Base-by-base conservation (phyloP, 2,888 invertebrate genomes). In the Anagyrus pseudococci region DNA sequence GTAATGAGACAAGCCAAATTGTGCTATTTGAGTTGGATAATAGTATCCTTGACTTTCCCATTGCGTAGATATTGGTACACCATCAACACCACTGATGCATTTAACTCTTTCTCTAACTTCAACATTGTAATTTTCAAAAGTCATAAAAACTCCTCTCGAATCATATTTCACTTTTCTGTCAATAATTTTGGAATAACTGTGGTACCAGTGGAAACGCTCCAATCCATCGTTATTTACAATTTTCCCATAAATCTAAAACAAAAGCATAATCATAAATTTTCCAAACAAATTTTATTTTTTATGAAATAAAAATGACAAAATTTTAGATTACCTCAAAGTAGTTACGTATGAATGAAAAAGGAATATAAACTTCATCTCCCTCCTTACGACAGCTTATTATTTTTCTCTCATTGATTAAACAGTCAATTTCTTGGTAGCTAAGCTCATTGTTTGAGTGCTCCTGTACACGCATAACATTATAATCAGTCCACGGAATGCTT, bases 1-100 rank as follows among this genome's bases (percentile, higher is more conserved):
- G 81, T 96, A 99, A 82, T 99, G 99, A 10, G 97, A 94, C 60
- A 99, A 82, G 0, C 96, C 99, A 80, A 95, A 99, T 81, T 99
- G 99, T 6, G 98, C 97, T 69, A 99, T 97, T 83, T 99, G 98
- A 1, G 97, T 98, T 0, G 98, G 97, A 83, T 99, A 99, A 81
- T 91, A 96, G 81, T 98, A 98, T 0, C 98, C 98, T 67, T 89
- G 88, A 37, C 92, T 90, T 73, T 96, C 94, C 99, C 99, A 99
- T 78, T 97, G 97, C 0, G 92, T 94, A n/a, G 95, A 95, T 57
- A 97, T 90, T 0, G 97, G 97, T 17, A 97, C 96, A 74, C 97
- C 97, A 76, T 96, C 94, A 15, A 88, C 87, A 0, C 93, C 98
- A 81, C 94, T 96, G 72, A 99, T 91, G 81, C 97, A 98, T 81